A percentile compares a stretch with the other conserved stretches of the same genome.
These are phyloP conservation scores for Apis mellifera DNA, from an alignment of 1,140 invertebrate species.

Conservation along the genomic window DNA sequence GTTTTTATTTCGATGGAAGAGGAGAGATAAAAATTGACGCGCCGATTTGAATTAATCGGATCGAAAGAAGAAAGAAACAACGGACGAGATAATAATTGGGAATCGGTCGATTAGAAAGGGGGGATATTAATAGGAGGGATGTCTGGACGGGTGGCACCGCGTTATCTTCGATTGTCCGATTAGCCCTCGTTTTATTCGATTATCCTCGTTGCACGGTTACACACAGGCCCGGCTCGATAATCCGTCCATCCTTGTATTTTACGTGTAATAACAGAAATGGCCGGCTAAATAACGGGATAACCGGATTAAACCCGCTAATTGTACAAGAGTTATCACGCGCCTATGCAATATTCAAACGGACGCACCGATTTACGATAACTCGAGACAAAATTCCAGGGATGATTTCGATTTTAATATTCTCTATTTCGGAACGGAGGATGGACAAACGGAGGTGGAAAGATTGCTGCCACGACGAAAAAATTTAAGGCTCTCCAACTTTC, in stretches of 20 bases:
- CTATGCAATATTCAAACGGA: not conserved
- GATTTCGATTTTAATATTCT: too few species aligned
- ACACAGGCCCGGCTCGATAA: not conserved
- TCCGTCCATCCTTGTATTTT: slow-evolving; percentile 33
- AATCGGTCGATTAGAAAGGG: too few species aligned
- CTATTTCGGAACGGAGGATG: too few species aligned
- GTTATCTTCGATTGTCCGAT: slow-evolving; percentile 45
- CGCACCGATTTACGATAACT: not conserved
- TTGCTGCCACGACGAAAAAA: not conserved
- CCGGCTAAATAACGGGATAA: slow-evolving; percentile 25
- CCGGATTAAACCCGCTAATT: slow-evolving; percentile 17
- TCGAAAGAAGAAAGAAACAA: too few species aligned
- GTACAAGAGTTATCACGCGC: slow-evolving; percentile 7
- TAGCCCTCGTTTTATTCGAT: slow-evolving; percentile 36
- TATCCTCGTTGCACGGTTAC: not conserved
- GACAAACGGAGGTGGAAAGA: too few species aligned
- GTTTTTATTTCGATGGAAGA: too few species aligned
- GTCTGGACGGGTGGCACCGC: slow-evolving; percentile 4
- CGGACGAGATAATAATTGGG: not conserved
- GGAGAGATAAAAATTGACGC: not conserved
- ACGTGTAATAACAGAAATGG: slow-evolving; percentile 19
- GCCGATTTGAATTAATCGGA: too few species aligned
- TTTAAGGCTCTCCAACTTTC: not conserved
- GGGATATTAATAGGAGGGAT: slow-evolving; percentile 31
- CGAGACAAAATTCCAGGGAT: too few species aligned